Evolutionary conservation across 2,888 invertebrate species (phyloP).

Genomic region (Lordiphosa andalusiaca): DNA sequence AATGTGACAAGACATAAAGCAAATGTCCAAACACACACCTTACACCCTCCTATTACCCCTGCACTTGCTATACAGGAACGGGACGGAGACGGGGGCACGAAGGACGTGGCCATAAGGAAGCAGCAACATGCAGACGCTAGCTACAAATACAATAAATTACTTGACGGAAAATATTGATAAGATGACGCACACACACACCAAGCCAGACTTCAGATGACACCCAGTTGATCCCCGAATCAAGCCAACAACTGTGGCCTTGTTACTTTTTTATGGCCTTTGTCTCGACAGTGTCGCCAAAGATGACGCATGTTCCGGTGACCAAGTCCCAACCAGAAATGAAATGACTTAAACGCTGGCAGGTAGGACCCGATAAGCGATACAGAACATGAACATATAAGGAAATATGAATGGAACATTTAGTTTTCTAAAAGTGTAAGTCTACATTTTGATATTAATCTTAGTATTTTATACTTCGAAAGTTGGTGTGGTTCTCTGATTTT

Average conservation of each 20-base stretch:
- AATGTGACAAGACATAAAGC: constrained; percentile 71
- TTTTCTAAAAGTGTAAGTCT: too few relatives aligned
- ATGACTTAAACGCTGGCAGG: constrained; percentile 68
- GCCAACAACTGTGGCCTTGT: constrained; percentile 33
- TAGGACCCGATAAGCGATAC: constrained; percentile 22
- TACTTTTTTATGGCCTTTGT: constrained; percentile 40
- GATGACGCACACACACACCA: constrained; percentile 36
- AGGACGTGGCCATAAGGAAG: constrained; percentile 52
- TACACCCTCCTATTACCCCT: background rate
- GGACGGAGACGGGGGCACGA: constrained; percentile 19
- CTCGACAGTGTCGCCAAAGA: constrained; percentile 64
- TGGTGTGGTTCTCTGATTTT: too few relatives aligned
- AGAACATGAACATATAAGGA: too few relatives aligned
- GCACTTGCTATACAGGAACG: constrained; percentile 36
- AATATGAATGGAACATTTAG: too few relatives aligned
- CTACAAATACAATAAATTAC: constrained; percentile 75
- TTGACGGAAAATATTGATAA: constrained; percentile 78
- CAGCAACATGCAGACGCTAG: constrained; percentile 22
- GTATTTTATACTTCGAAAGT: too few relatives aligned
- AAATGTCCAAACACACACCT: constrained; percentile 46
- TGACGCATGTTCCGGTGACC: constrained; percentile 59
- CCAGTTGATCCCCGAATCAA: constrained; percentile 57
- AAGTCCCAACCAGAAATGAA: constrained; percentile 28
- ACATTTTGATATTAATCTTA: too few relatives aligned
- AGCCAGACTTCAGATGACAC: constrained; percentile 54